These are phyloP conservation scores for Neomonachus schauinslandi DNA, from an alignment of 2,113 vertebrate genomes.

Conservation along the genomic window DNA sequence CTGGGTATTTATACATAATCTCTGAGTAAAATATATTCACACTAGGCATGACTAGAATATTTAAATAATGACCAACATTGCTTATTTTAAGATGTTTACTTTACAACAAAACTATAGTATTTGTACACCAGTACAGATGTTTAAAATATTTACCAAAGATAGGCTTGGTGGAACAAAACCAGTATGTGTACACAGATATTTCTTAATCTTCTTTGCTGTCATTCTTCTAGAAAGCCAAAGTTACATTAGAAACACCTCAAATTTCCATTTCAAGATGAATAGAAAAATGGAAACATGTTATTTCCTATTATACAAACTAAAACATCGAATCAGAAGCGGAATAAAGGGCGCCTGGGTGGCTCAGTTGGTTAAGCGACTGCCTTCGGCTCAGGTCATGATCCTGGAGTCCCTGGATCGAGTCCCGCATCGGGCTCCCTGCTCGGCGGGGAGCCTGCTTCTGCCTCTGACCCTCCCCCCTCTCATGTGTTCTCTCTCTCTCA, in stretches of 20 bases:
- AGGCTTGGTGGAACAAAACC: not conserved
- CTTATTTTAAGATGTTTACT: conserved; percentile 45
- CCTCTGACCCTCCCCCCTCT: too few species aligned
- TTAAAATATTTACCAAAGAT: conserved; percentile 51
- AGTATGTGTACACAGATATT: not conserved
- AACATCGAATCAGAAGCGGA: not conserved
- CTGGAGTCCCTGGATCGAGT: too few species aligned
- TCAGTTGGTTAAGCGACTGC: too few species aligned
- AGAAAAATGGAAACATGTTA: conserved; percentile 43
- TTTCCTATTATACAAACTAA: conserved; percentile 47
- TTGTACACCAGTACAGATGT: conserved; percentile 33
- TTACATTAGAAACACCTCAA: conserved; percentile 20
- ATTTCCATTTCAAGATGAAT: conserved; percentile 14
- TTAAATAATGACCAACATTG: conserved; percentile 30
- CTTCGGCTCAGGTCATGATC: too few species aligned
- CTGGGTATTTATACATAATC: conserved; percentile 50
- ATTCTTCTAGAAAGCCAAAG: conserved; percentile 8
- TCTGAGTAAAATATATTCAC: conserved; percentile 60
- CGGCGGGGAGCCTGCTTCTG: too few species aligned
- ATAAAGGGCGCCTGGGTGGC: too few species aligned
- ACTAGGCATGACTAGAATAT: conserved; percentile 26
- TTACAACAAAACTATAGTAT: conserved; percentile 59
- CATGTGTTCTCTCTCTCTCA: too few species aligned
- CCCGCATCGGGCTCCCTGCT: too few species aligned
- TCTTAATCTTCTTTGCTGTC: not conserved